phyloP scores from a whole-genome alignment of 1,140 invertebrate species.

The Anastatus disparis region DNA sequence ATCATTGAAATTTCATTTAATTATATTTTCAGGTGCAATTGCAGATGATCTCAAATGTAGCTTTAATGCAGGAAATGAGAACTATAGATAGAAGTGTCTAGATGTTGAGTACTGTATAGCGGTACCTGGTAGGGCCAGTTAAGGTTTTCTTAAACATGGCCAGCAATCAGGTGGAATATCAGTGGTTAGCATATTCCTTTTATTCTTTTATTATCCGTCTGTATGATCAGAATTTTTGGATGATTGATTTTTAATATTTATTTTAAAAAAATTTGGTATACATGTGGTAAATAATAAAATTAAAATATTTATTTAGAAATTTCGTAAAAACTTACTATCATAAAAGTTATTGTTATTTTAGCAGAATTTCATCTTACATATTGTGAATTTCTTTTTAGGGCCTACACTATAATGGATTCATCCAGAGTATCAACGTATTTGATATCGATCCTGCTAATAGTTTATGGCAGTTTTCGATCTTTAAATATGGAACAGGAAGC shows the following conservation, averaged over 20 bases:
- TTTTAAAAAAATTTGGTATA: conserved; percentile 21
- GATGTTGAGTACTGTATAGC: conserved; percentile 61
- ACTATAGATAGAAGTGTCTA: conserved; percentile 53
- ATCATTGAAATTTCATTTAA: neutral
- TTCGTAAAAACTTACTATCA: too few relatives aligned
- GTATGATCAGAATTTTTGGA: too few relatives aligned
- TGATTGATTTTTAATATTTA: conserved; percentile 1
- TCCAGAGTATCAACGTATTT: conserved; percentile 95
- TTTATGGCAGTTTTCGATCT: conserved; percentile 94
- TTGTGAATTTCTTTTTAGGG: conserved; percentile 69
- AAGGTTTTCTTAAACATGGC: conserved; percentile 62
- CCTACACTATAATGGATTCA: conserved; percentile 96
- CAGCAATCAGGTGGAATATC: conserved; percentile 67
- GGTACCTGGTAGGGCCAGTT: conserved; percentile 58
- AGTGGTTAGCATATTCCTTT: too few relatives aligned
- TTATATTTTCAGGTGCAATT: conserved; percentile 48
- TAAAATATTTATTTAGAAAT: too few relatives aligned
- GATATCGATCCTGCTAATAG: conserved; percentile 96
- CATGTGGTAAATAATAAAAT: too few relatives aligned
- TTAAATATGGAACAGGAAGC: conserved; percentile 95
- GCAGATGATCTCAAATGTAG: conserved; percentile 64
- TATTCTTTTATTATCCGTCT: too few relatives aligned
- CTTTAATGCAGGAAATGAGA: conserved; percentile 50
- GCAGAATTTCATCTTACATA: too few relatives aligned
- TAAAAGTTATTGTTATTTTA: too few relatives aligned